A percentile compares a stretch with the other conserved stretches of the same genome.
These are phyloP conservation scores for Danio kyathit DNA, from an alignment of 2,797 vertebrate genomes.

Conservation along the genomic window DNA sequence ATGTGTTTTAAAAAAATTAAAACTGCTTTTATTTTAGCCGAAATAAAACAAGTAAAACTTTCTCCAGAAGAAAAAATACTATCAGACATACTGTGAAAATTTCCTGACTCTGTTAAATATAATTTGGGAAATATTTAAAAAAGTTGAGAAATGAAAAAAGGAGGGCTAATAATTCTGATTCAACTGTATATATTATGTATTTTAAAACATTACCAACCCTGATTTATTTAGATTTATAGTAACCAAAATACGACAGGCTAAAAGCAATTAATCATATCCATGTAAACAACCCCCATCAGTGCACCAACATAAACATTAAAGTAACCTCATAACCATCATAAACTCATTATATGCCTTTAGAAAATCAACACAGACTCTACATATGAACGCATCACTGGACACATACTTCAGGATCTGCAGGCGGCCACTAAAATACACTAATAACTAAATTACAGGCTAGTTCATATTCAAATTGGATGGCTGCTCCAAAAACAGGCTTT, in stretches of 20 bases:
- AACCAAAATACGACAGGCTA: neutral
- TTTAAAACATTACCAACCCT: no score
- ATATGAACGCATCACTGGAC: neutral
- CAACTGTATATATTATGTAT: no score
- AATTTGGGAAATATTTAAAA: no score
- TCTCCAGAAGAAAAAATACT: no score
- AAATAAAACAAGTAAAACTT: no score
- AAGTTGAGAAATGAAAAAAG: no score
- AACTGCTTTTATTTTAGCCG: no score
- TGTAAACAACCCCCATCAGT: neutral
- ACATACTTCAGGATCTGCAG: constrained; percentile 1
- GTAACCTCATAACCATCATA: neutral
- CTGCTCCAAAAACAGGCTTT: constrained; percentile 16
- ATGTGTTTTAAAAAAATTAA: no score
- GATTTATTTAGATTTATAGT: neutral
- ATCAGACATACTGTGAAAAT: no score
- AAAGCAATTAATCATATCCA: neutral
- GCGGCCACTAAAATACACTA: neutral
- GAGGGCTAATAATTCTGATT: no score
- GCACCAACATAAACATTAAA: neutral
- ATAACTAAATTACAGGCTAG: neutral
- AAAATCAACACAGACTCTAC: neutral
- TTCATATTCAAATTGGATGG: constrained; percentile 35
- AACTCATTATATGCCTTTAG: neutral
- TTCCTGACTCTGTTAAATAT: no score